A percentile compares a stretch with the other conserved stretches of the same genome.
These are phyloP conservation scores for Acrocyrtus sp. DNA, from an alignment of 2,888 invertebrate genomes.

Conservation along the genomic window DNA sequence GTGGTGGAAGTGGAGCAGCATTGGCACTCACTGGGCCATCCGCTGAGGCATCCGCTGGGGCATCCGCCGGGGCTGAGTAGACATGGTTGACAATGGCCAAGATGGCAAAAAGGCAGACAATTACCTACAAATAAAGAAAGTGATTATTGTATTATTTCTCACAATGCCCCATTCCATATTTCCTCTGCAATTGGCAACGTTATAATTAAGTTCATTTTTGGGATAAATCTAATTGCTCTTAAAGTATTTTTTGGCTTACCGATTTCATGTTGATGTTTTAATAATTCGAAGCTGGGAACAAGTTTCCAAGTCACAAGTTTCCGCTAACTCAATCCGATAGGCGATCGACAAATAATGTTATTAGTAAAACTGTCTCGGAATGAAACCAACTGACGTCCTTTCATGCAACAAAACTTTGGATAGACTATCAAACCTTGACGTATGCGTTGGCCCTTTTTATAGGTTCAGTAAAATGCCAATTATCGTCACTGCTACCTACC, in stretches of 20 bases:
- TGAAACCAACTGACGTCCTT: constrained; percentile 7
- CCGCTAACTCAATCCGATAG: too few species aligned
- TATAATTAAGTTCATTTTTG: background rate
- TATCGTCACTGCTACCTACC: too few species aligned
- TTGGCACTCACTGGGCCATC: background rate
- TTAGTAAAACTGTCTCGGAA: background rate
- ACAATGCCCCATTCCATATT: background rate
- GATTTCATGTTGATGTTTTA: constrained; percentile 30
- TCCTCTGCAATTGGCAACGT: too few species aligned
- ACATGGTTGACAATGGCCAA: background rate
- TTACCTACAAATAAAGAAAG: constrained; percentile 3
- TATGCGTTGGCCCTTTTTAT: constrained; percentile 10
- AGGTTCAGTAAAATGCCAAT: background rate
- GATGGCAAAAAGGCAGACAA: background rate
- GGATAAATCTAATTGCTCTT: background rate
- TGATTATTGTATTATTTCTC: background rate
- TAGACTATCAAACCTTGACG: constrained; percentile 1
- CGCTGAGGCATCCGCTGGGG: background rate
- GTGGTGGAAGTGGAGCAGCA: background rate
- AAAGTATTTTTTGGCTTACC: constrained; percentile 10
- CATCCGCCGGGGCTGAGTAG: constrained; percentile 3
- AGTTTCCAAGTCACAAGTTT: too few species aligned
- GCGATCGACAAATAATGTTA: too few species aligned
- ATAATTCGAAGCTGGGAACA: too few species aligned
- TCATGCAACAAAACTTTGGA: too few species aligned